Evolutionary conservation across 2,113 vertebrate species (phyloP).

Genomic region (Lepus americanus): DNA sequence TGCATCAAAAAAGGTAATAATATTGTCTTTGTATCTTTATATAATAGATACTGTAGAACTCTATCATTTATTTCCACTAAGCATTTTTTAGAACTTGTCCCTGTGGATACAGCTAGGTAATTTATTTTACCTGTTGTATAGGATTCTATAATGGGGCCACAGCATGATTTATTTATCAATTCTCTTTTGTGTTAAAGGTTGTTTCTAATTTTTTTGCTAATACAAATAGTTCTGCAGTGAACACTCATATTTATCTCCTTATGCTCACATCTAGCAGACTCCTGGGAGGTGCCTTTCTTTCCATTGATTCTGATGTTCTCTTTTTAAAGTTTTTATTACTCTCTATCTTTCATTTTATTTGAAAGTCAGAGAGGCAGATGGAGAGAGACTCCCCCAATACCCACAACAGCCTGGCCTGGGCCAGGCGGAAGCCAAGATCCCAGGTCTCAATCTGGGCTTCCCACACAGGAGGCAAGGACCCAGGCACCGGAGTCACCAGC

Average conservation of each 20-base stretch:
- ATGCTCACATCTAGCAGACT: neutral
- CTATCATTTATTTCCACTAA: neutral
- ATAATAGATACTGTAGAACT: neutral
- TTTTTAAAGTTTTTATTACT: too few species aligned
- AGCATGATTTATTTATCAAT: neutral
- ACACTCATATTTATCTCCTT: neutral
- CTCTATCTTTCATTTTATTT: too few species aligned
- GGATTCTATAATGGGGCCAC: neutral
- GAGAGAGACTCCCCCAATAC: too few species aligned
- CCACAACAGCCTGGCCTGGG: too few species aligned
- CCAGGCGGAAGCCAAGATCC: too few species aligned
- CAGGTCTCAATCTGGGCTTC: too few species aligned
- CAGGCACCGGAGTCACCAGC: too few species aligned
- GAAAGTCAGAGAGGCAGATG: too few species aligned
- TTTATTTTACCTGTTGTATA: constrained; percentile 31
- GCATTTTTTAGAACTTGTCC: constrained; percentile 2
- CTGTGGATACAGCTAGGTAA: neutral
- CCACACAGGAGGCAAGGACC: too few species aligned
- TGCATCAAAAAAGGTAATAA: constrained; percentile 3
- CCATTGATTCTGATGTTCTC: neutral
- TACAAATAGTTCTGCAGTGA: neutral
- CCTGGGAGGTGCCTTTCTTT: neutral
- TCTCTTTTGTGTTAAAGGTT: neutral
- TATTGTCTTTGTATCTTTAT: constrained; percentile 30
- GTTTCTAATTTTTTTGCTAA: constrained; percentile 56